These are phyloP conservation scores for Actenoides lindsayi DNA, from an alignment of 2,113 vertebrate genomes.

Conservation along the genomic window DNA sequence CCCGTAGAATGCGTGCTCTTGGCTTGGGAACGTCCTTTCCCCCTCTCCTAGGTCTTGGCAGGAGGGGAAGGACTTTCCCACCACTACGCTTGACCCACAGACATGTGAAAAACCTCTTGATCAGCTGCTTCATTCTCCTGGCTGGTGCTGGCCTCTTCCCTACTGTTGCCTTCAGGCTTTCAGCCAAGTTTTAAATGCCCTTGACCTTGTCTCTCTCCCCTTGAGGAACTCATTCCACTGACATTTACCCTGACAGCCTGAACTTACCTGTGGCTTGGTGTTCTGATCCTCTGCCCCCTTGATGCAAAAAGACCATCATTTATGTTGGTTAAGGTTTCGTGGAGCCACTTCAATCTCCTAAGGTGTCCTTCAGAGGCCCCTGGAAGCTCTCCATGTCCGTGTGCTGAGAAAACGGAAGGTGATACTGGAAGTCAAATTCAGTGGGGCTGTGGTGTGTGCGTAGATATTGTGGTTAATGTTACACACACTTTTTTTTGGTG, in stretches of 20 bases:
- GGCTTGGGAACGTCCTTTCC: not conserved
- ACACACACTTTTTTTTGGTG: fast-evolving
- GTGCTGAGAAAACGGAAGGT: not conserved
- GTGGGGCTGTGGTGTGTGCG: fast-evolving
- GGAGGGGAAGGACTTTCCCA: not conserved
- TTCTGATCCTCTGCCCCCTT: not conserved
- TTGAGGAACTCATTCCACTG: not conserved
- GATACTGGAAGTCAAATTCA: fast-evolving
- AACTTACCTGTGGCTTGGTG: not conserved
- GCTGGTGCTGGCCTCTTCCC: not conserved
- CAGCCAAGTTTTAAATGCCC: not conserved
- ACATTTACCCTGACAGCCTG: not conserved
- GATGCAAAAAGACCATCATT: not conserved
- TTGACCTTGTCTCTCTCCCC: not conserved
- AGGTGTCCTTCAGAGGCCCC: not conserved
- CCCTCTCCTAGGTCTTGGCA: not conserved
- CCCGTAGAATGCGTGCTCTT: not conserved
- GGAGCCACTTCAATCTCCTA: fast-evolving
- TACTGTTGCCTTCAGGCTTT: not conserved
- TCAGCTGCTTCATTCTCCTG: not conserved
- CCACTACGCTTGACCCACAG: not conserved
- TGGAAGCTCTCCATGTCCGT: not conserved
- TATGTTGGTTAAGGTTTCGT: not conserved
- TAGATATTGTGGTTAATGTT: fast-evolving
- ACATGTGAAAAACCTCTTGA: not conserved